Conservation (phyloP, 2,113 vertebrate genomes). For the Microcebus jonahi region DNA sequence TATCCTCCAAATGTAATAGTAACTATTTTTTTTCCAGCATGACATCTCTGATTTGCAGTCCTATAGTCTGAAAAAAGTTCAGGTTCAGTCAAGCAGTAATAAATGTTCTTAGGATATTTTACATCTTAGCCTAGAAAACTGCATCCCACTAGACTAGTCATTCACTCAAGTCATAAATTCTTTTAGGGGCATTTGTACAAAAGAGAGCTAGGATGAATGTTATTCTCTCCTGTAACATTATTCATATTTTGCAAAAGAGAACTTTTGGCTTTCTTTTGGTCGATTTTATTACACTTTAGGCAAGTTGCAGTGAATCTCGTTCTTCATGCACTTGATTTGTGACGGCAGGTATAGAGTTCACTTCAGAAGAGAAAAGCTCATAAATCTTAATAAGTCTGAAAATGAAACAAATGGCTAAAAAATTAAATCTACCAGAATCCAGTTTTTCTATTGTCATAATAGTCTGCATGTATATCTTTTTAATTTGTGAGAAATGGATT, state of each 20-base stretch:
- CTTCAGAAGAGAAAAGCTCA: conserved; percentile 35
- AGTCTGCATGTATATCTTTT: not conserved
- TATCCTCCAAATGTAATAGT: conserved; percentile 9
- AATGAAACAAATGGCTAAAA: conserved; percentile 21
- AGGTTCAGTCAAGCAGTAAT: conserved; percentile 42
- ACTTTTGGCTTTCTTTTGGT: conserved; percentile 13
- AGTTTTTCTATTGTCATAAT: conserved; percentile 28
- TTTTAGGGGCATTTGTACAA: conserved; percentile 31
- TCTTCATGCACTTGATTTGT: conserved; percentile 53
- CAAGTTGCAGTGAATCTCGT: conserved; percentile 9
- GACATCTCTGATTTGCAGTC: conserved; percentile 41
- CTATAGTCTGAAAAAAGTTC: conserved; percentile 40
- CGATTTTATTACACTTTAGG: conserved; percentile 58
- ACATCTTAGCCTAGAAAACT: conserved; percentile 51
- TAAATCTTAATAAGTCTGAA: conserved; percentile 58
- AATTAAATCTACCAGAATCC: not conserved
- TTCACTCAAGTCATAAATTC: conserved; percentile 59
- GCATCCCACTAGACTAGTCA: conserved; percentile 2
- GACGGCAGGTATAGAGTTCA: conserved; percentile 45
- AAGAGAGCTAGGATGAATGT: not conserved
- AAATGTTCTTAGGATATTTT: conserved; percentile 51
- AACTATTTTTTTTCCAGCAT: not conserved
- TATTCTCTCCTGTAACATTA: not conserved
- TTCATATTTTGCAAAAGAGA: conserved; percentile 66
- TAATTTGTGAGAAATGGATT: conserved; percentile 55